Evolutionary conservation across 64 coral and sea anemone genomes (phyloP), one percentile per base, ranked within the genome.

Genomic region (Exaiptasia diaphana): DNA sequence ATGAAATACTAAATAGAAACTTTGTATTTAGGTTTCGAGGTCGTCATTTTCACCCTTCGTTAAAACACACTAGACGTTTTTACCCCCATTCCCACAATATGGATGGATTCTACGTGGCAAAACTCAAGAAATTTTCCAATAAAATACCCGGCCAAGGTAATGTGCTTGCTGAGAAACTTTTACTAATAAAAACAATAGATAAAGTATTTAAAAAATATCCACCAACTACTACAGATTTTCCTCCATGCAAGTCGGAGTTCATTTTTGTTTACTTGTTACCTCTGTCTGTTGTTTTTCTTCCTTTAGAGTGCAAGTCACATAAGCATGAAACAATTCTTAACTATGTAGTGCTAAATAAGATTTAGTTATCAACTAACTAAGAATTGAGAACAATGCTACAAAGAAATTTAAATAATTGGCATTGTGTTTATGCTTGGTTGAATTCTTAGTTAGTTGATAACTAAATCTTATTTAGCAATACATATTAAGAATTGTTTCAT

Each of bases 111-210:
- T 99, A 89, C 81, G 95, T 99, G 10, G 95, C 90, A 1, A 99
- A 99, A 75, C 46, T 99, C 0, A 99, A 99, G 77, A 99, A 99
- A 67, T 99, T 88, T 48, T 99, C 95, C n/a, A 99, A 99, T 68
- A 99, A 84, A 74, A 68, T 99, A 31, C 81, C 89, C 0, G 33
- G 30, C 27, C 18, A 87, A 55, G 84, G 63, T 64, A 85, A 58
- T n/a, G n/a, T n/a, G n/a, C n/a, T n/a, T n/a, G n/a, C n/a, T n/a
- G n/a, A n/a, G n/a, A n/a, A n/a, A n/a, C n/a, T n/a, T n/a, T n/a
- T n/a, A n/a, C n/a, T n/a, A n/a, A n/a, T n/a, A n/a, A n/a, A n/a
- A n/a, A n/a, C n/a, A n/a, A n/a, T n/a, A n/a, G n/a, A n/a, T n/a
- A n/a, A n/a, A n/a, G n/a, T n/a, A n/a, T n/a, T 3, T 31, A 24